Percentiles rank a stretch among this genome's conserved stretches.
Conservation (phyloP, 2,888 invertebrate genomes). For the Hyles lineata region DNA sequence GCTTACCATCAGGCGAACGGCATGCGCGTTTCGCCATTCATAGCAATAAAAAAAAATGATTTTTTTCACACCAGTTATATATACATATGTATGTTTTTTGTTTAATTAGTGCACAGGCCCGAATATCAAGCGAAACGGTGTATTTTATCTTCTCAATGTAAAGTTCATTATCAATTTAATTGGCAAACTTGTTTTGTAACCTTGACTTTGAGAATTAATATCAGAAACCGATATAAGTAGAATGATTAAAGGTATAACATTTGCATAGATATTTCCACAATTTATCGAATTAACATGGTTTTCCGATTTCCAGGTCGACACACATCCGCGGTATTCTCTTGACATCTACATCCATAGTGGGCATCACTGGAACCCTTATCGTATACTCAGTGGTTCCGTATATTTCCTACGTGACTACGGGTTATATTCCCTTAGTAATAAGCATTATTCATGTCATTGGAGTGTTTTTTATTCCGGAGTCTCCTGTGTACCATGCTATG, state of each 20-base stretch:
- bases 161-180: too few relatives aligned
- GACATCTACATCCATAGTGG: slow-evolving; percentile 45
- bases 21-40: too few relatives aligned
- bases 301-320: slow-evolving; percentile 49
- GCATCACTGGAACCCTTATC: slow-evolving; percentile 45
- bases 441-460: slow-evolving; percentile 45
- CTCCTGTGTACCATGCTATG: slow-evolving; percentile 56
- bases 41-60: too few relatives aligned
- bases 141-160: too few relatives aligned
- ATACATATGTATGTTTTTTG: too few relatives aligned
- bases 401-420: slow-evolving; percentile 46
- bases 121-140: too few relatives aligned
- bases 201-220: too few relatives aligned
- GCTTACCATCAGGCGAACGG: too few relatives aligned
- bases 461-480: slow-evolving; percentile 54
- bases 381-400: slow-evolving; percentile 47
- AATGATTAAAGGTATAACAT: too few relatives aligned
- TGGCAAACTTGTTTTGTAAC: too few relatives aligned
- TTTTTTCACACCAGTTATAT: too few relatives aligned
- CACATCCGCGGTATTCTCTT: slow-evolving; percentile 52
- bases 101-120: too few relatives aligned
- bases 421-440: slow-evolving; percentile 52
- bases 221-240: neutral
- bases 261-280: slow-evolving; percentile 11
- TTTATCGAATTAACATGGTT: neutral